These are phyloP conservation scores for Meta bourneti DNA, from an alignment of 2,888 invertebrate species.

Conservation along the genomic window DNA sequence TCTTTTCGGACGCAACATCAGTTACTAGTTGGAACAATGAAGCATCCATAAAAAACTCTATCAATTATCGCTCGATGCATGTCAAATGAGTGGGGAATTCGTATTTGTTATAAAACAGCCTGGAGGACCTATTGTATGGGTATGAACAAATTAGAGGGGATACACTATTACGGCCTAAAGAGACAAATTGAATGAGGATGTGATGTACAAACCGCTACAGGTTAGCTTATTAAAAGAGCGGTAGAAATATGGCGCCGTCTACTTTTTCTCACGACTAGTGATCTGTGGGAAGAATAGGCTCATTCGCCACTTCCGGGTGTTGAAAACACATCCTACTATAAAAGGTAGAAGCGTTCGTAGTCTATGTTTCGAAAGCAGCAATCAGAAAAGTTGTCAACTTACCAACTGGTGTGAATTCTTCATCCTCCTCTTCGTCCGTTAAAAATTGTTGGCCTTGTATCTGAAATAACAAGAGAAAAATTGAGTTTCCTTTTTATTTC, in stretches of 20 bases:
- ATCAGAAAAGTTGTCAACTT: conserved; percentile 11
- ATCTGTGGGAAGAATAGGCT: neutral
- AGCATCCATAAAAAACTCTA: neutral
- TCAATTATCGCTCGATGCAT: neutral
- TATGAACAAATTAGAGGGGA: neutral
- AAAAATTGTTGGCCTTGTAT: conserved; percentile 58
- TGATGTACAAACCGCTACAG: too few species aligned
- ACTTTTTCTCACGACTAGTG: neutral
- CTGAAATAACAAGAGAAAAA: conserved; percentile 19
- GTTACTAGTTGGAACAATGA: neutral
- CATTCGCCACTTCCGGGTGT: neutral
- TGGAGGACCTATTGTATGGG: neutral
- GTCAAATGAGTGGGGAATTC: neutral
- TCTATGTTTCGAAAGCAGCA: neutral
- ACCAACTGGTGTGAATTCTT: conserved; percentile 74
- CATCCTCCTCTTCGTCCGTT: conserved; percentile 57
- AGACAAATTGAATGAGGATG: neutral
- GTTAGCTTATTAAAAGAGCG: neutral
- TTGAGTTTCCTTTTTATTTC: neutral
- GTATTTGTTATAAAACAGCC: too few species aligned
- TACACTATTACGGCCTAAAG: neutral
- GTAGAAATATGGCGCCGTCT: neutral
- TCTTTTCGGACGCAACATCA: too few species aligned
- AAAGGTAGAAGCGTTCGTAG: too few species aligned
- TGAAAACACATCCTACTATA: neutral